Evolutionary conservation across 2,113 vertebrate species (phyloP).

Genomic region (Hucho hucho): DNA sequence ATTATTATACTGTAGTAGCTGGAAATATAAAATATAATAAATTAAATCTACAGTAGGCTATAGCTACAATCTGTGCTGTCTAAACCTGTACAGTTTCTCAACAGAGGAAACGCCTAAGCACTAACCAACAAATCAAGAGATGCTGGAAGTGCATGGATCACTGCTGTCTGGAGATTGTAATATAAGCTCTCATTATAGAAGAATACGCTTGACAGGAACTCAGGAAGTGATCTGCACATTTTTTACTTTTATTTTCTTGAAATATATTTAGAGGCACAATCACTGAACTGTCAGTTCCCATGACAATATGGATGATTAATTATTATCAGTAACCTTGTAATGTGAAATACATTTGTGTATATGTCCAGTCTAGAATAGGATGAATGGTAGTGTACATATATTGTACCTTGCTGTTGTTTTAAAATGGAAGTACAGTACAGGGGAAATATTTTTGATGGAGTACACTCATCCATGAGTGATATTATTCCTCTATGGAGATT

Average conservation of each 20-base stretch:
- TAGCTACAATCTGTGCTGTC: neutral
- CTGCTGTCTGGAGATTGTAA: neutral
- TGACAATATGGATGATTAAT: conserved; percentile 43
- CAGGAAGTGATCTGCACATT: neutral
- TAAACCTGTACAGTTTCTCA: neutral
- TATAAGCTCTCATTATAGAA: neutral
- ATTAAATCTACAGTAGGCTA: conserved; percentile 18
- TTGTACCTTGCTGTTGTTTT: no score
- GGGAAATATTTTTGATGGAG: no score
- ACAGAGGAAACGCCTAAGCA: conserved; percentile 7
- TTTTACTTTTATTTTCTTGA: conserved; percentile 2
- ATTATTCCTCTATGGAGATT: no score
- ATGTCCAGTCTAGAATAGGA: conserved; percentile 30
- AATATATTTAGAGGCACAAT: conserved; percentile 24
- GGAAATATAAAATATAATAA: conserved; percentile 15
- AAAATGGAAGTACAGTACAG: no score
- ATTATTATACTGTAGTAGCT: no score
- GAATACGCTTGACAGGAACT: neutral
- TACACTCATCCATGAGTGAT: no score
- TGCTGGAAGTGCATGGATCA: neutral
- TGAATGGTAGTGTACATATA: no score
- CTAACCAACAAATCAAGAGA: conserved; percentile 10
- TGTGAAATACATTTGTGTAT: conserved; percentile 44
- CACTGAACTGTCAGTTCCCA: conserved; percentile 31
- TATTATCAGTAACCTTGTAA: conserved; percentile 20